Percentiles rank a stretch among this genome's conserved stretches.
phyloP scores from a whole-genome alignment of 2,797 vertebrate species.

The Falco rusticolus region DNA sequence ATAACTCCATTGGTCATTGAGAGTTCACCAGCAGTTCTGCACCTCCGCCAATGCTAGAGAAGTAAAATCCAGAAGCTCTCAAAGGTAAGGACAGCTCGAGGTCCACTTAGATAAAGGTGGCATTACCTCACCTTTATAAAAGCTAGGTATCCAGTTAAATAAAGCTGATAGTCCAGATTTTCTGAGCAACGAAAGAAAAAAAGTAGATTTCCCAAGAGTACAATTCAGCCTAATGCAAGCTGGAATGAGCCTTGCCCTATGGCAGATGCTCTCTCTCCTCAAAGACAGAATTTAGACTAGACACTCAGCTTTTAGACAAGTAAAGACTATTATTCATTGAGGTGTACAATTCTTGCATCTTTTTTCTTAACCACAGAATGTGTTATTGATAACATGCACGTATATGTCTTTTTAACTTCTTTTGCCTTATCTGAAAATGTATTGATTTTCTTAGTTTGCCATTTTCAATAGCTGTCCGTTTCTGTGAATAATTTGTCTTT shows the following conservation, averaged over 20 bases:
- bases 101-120: background rate
- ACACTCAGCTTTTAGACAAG: background rate
- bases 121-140: background rate
- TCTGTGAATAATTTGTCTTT: background rate
- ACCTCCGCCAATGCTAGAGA: background rate
- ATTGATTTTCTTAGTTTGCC: background rate
- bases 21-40: background rate
- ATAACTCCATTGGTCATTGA: background rate
- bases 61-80: background rate
- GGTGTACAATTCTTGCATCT: background rate
- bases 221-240: background rate
- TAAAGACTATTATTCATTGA: background rate
- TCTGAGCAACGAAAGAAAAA: background rate
- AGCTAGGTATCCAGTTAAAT: background rate
- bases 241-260: background rate
- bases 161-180: background rate
- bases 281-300: background rate
- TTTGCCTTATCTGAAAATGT: background rate
- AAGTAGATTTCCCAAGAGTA: background rate
- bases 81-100: background rate
- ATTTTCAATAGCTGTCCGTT: background rate
- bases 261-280: background rate
- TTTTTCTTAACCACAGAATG: background rate
- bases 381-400: background rate
- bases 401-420: background rate